Base-by-base conservation (phyloP, 2,797 vertebrate genomes). In the Heterohyrax brucei region DNA sequence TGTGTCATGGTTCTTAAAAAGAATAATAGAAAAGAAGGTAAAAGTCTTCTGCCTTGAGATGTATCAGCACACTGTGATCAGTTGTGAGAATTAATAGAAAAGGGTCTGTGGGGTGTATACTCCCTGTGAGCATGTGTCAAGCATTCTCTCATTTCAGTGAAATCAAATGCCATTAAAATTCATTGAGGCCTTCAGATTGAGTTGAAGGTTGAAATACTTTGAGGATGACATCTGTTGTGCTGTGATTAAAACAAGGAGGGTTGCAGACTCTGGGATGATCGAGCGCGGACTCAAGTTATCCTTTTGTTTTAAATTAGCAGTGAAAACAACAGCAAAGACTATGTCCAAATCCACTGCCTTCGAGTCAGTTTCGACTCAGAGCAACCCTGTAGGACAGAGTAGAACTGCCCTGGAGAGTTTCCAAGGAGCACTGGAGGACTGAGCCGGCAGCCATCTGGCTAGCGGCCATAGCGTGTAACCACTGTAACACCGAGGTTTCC, bases 271-370 rank as follows among this genome's bases (percentile, higher is more conserved):
- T 70, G 53, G 59, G 39, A 83, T 61, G 44, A 87, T 66, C 46
- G 78, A 88, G n/a, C 61, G 53, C 24, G 88, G 66, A 82, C 26
- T 66, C 76, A 77, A 48, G 61, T 75, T 83, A 95, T 91, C 68
- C 62, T 39, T 76, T 19, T 28, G n/a, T 87, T 68, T 61, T 66
- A 64, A 83, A 30, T 14, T 14, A 84, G 28, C 46, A 22, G 2
- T 70, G 44, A 44, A 72, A 78, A 28, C 12, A 86, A 50, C 81
- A 53, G 62, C 81, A 53, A 8, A 87, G 83, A 21, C 85, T 76
- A 3, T 39, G 39, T 39, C 39, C 39, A 39, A 39, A 39, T 39
- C 39, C 39, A 39, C 39, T 39, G 39, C 39, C 39, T 39, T 39
- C 39, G 39, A 39, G 39, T 39, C 39, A 39, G 39, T 39, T 39